A percentile compares a stretch with the other conserved stretches of the same genome.
Evolutionary conservation across 2,113 vertebrate species (phyloP).

Genomic region (Axis porcinus): DNA sequence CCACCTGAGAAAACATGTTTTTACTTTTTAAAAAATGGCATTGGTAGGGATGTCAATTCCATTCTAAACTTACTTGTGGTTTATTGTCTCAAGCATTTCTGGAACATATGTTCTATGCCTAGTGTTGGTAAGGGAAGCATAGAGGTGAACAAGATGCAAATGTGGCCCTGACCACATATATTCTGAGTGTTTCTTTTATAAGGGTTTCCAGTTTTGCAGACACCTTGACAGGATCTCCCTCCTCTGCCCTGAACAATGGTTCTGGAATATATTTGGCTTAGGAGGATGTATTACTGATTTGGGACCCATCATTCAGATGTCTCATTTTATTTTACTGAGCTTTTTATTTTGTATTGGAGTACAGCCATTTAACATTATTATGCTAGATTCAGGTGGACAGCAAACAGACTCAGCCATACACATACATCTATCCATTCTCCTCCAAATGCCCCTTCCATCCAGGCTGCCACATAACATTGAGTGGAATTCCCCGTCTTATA

Average conservation of each 20-base stretch:
- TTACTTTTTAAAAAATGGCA: neutral
- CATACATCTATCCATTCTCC: neutral
- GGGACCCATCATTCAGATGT: neutral
- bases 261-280: neutral
- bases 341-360: neutral
- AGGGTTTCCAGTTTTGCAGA: neutral
- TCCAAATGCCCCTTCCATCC: neutral
- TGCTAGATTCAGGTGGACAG: neutral
- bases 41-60: neutral
- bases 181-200: neutral
- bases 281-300: neutral
- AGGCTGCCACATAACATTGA: neutral
- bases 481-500: neutral
- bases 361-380: neutral
- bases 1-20: neutral
- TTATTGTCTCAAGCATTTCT: neutral
- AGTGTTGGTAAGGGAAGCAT: neutral
- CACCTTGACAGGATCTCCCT: neutral
- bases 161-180: neutral
- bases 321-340: neutral
- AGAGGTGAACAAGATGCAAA: neutral
- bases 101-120: neutral
- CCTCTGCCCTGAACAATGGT: neutral
- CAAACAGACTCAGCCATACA: neutral
- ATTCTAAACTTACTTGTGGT: neutral